Conservation (phyloP, 2,797 vertebrate species). For the Euphonia xanthogaster region DNA sequence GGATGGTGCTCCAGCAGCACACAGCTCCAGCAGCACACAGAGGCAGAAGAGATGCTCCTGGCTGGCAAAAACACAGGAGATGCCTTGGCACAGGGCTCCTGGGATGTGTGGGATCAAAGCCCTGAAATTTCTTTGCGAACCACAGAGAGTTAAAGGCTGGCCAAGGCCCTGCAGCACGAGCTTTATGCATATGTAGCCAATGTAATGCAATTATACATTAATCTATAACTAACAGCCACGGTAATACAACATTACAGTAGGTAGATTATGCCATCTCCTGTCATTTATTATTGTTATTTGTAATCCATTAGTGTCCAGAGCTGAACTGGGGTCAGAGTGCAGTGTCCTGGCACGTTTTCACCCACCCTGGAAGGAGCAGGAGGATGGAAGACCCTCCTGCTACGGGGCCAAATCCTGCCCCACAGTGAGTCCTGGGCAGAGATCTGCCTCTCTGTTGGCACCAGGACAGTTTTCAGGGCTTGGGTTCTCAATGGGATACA, state of each 20-base stretch:
- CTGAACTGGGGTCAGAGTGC: conserved; percentile 56
- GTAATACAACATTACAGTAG: conserved; percentile 65
- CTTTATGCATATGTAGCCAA: conserved; percentile 58
- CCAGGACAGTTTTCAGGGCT: background rate
- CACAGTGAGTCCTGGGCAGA: background rate
- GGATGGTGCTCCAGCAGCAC: background rate
- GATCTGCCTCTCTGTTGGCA: background rate
- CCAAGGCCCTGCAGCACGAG: conserved; percentile 9
- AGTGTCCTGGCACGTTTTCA: background rate
- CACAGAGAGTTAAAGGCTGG: conserved; percentile 59
- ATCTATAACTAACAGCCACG: conserved; percentile 64
- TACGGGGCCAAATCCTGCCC: background rate
- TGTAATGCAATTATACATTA: conserved; percentile 63
- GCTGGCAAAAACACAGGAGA: background rate
- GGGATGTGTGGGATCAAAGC: background rate
- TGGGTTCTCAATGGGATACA: background rate
- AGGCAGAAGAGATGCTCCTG: background rate
- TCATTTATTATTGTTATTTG: conserved; percentile 66
- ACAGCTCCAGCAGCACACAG: rapidly evolving
- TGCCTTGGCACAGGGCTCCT: background rate
- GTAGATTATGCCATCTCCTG: conserved; percentile 67
- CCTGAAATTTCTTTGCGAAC: background rate
- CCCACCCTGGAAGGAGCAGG: background rate
- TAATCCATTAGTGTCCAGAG: conserved; percentile 63
- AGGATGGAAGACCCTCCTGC: background rate